These are phyloP conservation scores for Oceanites oceanicus DNA, from an alignment of 2,113 vertebrate species.

Conservation along the genomic window DNA sequence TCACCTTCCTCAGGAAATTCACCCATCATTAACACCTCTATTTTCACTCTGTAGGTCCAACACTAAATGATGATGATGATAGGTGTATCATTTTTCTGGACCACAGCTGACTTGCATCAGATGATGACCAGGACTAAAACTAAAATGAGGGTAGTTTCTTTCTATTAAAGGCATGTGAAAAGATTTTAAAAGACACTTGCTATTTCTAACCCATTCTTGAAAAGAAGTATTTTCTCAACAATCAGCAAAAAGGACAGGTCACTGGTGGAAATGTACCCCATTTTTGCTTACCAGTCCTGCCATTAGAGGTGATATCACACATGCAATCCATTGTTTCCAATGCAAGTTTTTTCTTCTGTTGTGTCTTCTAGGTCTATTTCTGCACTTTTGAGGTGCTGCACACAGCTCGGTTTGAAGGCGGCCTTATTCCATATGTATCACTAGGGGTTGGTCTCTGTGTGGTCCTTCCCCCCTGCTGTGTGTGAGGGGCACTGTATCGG, in stretches of 20 bases:
- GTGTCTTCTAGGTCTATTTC: constrained; percentile 65
- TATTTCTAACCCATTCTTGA: background rate
- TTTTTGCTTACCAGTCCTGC: background rate
- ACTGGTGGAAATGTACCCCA: background rate
- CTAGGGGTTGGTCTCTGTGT: constrained; percentile 68
- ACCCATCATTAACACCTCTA: background rate
- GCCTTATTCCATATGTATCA: constrained; percentile 61
- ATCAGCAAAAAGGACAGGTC: background rate
- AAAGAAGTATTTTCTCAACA: background rate
- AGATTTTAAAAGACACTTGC: background rate
- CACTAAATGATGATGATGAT: background rate
- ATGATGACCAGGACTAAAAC: background rate
- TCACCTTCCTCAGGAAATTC: background rate
- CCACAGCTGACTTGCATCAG: background rate
- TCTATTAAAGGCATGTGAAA: background rate
- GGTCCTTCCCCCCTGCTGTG: constrained; percentile 48
- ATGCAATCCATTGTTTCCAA: background rate
- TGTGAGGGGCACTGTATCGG: constrained; percentile 35
- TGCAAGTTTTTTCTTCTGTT: background rate
- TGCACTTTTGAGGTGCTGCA: constrained; percentile 71
- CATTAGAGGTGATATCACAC: background rate
- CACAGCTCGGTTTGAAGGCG: constrained; percentile 57
- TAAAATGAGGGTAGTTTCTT: background rate
- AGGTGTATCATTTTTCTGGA: background rate
- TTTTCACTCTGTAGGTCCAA: background rate